These are phyloP conservation scores for Lobophora halterata DNA, from an alignment of 2,888 invertebrate genomes.

Conservation along the genomic window DNA sequence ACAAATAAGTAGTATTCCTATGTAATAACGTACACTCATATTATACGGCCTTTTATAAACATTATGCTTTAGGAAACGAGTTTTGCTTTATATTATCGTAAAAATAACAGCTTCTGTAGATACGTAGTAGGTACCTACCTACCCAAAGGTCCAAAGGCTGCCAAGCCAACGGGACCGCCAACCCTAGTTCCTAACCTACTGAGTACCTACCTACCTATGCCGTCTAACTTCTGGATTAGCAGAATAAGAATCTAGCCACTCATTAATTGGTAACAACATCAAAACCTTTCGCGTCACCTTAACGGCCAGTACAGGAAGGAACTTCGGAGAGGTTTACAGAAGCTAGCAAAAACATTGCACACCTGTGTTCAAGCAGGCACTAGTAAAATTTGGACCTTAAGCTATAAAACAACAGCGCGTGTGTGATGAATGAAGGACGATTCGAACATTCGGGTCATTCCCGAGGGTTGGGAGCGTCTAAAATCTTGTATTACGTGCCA, in stretches of 20 bases:
- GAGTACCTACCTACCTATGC: too few relatives aligned
- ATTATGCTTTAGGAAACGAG: constrained; percentile 26
- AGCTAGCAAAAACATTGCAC: constrained; percentile 30
- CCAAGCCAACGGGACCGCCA: too few relatives aligned
- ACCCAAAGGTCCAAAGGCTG: too few relatives aligned
- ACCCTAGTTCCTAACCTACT: too few relatives aligned
- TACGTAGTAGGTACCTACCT: background rate
- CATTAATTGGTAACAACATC: too few relatives aligned
- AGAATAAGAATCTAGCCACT: too few relatives aligned
- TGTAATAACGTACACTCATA: constrained; percentile 28
- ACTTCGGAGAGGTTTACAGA: too few relatives aligned
- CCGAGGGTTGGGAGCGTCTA: constrained; percentile 52
- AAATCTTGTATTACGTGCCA: constrained; percentile 64
- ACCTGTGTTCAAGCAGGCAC: constrained; percentile 44
- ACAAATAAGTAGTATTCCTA: constrained; percentile 28
- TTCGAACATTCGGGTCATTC: constrained; percentile 58
- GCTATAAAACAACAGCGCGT: constrained; percentile 56
- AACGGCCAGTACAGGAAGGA: too few relatives aligned
- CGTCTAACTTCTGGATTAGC: too few relatives aligned
- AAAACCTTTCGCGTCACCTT: too few relatives aligned
- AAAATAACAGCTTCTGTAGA: background rate
- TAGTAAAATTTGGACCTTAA: constrained; percentile 48
- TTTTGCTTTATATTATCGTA: constrained; percentile 24
- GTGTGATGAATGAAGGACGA: constrained; percentile 65
- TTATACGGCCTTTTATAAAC: constrained; percentile 30